These are phyloP conservation scores for Pomacea maculata DNA, from an alignment of 1,140 invertebrate species.

Conservation along the genomic window DNA sequence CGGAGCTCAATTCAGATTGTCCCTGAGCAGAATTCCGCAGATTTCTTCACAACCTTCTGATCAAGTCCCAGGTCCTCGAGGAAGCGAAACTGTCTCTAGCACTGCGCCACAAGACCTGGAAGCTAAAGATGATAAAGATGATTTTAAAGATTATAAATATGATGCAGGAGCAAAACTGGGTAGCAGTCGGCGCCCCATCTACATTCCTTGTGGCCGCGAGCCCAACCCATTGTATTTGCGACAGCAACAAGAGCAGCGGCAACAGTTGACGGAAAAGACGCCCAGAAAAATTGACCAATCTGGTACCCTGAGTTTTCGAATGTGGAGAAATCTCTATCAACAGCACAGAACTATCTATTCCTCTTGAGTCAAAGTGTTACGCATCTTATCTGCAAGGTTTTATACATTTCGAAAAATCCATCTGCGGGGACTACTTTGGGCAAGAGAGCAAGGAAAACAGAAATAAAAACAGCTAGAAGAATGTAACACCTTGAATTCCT, in stretches of 20 bases:
- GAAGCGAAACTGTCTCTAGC: neutral
- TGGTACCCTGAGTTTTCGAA: neutral
- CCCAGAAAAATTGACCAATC: neutral
- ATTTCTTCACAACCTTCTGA: neutral
- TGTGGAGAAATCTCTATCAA: neutral
- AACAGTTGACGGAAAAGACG: neutral
- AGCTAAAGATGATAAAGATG: neutral
- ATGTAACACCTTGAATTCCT: neutral
- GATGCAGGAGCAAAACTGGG: neutral
- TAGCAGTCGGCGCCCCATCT: neutral
- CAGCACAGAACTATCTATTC: neutral
- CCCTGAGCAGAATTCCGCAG: neutral
- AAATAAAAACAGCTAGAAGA: neutral
- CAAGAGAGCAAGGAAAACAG: neutral
- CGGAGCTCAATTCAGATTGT: neutral
- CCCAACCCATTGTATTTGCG: too few relatives aligned
- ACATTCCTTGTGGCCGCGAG: constrained; percentile 1
- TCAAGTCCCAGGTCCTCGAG: neutral
- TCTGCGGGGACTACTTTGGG: too few relatives aligned
- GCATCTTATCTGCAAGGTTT: too few relatives aligned
- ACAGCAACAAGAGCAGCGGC: neutral
- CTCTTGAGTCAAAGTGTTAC: neutral
- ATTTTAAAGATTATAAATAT: neutral
- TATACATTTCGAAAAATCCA: too few relatives aligned
- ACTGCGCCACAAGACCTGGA: neutral